phyloP scores from a whole-genome alignment of 2,113 vertebrate species.

The Heterochromis multidens region DNA sequence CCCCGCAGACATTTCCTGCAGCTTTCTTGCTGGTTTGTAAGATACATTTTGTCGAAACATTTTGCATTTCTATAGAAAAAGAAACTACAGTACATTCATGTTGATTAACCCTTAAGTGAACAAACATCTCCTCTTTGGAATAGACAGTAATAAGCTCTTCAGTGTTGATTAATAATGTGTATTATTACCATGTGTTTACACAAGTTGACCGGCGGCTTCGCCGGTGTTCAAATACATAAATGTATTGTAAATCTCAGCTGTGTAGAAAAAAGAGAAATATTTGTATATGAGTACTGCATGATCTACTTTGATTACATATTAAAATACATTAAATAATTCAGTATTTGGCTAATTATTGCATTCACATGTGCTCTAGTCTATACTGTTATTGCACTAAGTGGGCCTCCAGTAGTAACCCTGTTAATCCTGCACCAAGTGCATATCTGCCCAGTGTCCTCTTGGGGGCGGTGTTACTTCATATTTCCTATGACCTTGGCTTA shows the following conservation, averaged over 20 bases:
- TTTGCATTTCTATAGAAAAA: slow-evolving; percentile 53
- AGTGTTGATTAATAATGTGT: not conserved
- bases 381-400: slow-evolving; percentile 57
- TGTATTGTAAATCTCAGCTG: slow-evolving; percentile 41
- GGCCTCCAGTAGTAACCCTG: slow-evolving; percentile 45
- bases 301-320: slow-evolving; percentile 54
- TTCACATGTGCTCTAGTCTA: slow-evolving; percentile 57
- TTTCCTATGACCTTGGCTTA: slow-evolving; percentile 55
- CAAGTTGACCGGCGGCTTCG: not conserved
- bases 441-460: slow-evolving; percentile 37
- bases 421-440: slow-evolving; percentile 27
- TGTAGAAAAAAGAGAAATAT: slow-evolving; percentile 55
- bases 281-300: slow-evolving; percentile 20
- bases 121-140: slow-evolving; percentile 56
- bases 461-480: slow-evolving; percentile 52
- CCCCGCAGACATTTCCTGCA: slow-evolving; percentile 1
- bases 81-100: slow-evolving; percentile 47
- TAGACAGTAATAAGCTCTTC: slow-evolving; percentile 1
- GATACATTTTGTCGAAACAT: slow-evolving; percentile 31
- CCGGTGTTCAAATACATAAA: slow-evolving; percentile 16
- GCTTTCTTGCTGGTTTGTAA: slow-evolving; percentile 45
- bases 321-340: slow-evolving; percentile 50
- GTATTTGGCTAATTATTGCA: slow-evolving; percentile 64
- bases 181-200: slow-evolving; percentile 14
- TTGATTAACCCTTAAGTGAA: slow-evolving; percentile 6